Evolutionary conservation across 2,888 invertebrate genomes (phyloP).

Genomic region (Linnaemya vulpina): DNA sequence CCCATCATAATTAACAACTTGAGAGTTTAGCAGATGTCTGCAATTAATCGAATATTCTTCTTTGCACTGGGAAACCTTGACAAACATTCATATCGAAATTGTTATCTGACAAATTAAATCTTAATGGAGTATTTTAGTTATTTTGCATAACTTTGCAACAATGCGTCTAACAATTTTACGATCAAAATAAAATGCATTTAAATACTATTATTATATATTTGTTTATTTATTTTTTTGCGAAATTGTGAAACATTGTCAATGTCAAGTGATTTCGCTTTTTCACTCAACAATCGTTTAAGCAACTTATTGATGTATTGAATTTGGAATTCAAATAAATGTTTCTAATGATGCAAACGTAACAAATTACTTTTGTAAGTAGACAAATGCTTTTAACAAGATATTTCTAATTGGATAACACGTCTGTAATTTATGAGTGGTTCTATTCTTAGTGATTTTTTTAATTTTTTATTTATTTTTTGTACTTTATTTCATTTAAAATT

Average conservation of each 20-base stretch:
- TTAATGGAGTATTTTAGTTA: conserved; percentile 45
- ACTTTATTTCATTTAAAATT: conserved; percentile 39
- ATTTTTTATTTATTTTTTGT: no score
- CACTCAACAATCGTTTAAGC: conserved; percentile 19
- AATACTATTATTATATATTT: conserved; percentile 34
- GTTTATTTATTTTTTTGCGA: neutral
- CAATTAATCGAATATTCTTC: conserved; percentile 1
- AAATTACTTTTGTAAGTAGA: conserved; percentile 54
- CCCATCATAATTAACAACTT: neutral
- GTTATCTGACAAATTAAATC: conserved; percentile 39
- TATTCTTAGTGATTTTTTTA: conserved; percentile 3
- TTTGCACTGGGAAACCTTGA: neutral
- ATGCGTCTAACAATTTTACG: conserved; percentile 42
- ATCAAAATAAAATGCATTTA: conserved; percentile 48
- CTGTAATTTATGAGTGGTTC: conserved; percentile 52
- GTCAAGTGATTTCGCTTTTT: conserved; percentile 30
- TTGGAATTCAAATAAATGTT: conserved; percentile 53
- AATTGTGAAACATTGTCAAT: conserved; percentile 66
- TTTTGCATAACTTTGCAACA: conserved; percentile 23
- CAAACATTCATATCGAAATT: conserved; percentile 10
- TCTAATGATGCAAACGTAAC: conserved; percentile 32
- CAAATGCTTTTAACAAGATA: conserved; percentile 50
- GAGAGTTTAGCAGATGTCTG: conserved; percentile 52
- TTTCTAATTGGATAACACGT: conserved; percentile 57
- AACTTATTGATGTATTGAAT: conserved; percentile 19